These are phyloP conservation scores for Calephelis nemesis DNA, from an alignment of 1,140 invertebrate species.

Conservation along the genomic window DNA sequence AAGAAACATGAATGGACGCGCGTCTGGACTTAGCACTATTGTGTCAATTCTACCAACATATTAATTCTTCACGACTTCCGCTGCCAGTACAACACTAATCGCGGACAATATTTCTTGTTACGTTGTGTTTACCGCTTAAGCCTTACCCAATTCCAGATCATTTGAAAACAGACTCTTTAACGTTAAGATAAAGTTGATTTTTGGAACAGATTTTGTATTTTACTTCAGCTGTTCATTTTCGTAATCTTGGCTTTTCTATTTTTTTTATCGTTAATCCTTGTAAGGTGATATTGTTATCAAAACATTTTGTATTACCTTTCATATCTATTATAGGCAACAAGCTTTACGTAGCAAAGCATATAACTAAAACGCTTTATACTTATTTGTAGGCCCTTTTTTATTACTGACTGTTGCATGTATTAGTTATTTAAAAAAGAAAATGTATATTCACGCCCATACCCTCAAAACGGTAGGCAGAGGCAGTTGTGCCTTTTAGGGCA, in stretches of 20 bases:
- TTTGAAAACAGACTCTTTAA: neutral
- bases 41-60: constrained; percentile 31
- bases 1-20: constrained; percentile 32
- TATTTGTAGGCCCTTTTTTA: neutral
- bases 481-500: too few relatives aligned
- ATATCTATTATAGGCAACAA: neutral
- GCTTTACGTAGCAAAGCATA: neutral
- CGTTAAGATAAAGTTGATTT: neutral
- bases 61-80: constrained; percentile 38
- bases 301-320: neutral
- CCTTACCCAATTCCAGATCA: constrained; percentile 28
- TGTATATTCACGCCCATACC: too few relatives aligned
- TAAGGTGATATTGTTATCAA: constrained; percentile 12
- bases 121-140: constrained; percentile 31
- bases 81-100: constrained; percentile 42
- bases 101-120: constrained; percentile 42
- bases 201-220: neutral
- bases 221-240: constrained; percentile 18
- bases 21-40: constrained; percentile 45
- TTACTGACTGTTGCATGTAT: too few relatives aligned
- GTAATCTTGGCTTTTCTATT: neutral
- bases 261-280: neutral
- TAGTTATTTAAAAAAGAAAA: too few relatives aligned
- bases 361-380: neutral
- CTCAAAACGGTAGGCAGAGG: too few relatives aligned